Evolutionary conservation across 2,797 vertebrate species (phyloP), one percentile per base, ranked within the genome.

Genomic region (Poecilia picta): DNA sequence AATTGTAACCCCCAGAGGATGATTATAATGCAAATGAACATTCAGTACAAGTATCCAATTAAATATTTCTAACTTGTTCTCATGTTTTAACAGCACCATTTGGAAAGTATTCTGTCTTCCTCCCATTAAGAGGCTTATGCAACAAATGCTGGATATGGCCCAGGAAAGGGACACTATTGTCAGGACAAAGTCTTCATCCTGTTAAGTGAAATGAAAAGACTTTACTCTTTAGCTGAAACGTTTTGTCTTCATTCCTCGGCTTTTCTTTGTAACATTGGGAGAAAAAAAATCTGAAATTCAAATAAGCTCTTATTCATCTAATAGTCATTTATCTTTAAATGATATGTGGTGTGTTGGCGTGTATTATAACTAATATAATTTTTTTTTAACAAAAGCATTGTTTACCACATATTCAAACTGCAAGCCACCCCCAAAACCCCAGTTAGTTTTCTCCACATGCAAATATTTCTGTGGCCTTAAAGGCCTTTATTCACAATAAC

Each of bases 171-270:
- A 83, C 80, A 59, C 62, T 72, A 25, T 75, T 68, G 12, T 57
- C 73, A n/a, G 47, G 82, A 81, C 80, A 83, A 89, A 83, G 82
- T 72, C 53, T 73, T 83, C 31, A 81, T 25, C 39, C 53, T 55
- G 39, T 47, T 18, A 78, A 83, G 59, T 82, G 74, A 83, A 82
- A 83, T 78, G 13, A 51, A 78, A 76, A 62, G 23, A 45, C 66
- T 70, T 70, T n/a, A n/a, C 5, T 70, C 39, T 70, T 70, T 15
- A 43, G 39, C 7, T 45, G 39, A 71, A 41, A 43, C 12, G 1
- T 62, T 62, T 62, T 18, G 62, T 66, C 2, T 70, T 6, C 16
- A 41, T 43, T 23, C 2, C 39, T 70, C 7, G 8, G 3, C 33
- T 66, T 66, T 39, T 41, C 23, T 70, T 41, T 70, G 11, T 41